These are phyloP conservation scores for Taeniopygia guttata DNA, from an alignment of 2,797 vertebrate genomes.

Conservation along the genomic window DNA sequence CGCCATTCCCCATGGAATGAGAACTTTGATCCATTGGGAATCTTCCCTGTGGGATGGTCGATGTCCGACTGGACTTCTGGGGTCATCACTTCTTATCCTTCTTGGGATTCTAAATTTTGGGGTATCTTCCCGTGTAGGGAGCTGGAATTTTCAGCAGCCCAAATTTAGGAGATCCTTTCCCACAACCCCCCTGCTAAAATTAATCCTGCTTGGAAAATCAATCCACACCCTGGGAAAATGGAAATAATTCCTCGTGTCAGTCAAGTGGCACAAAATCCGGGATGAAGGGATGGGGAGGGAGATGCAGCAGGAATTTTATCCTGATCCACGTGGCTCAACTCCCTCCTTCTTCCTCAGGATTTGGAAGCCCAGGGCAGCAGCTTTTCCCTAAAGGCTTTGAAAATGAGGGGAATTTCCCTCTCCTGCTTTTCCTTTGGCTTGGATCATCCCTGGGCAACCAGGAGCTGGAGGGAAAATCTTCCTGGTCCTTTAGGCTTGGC, in stretches of 20 bases:
- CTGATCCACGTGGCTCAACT: neutral
- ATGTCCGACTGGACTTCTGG: neutral
- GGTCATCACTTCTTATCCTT: neutral
- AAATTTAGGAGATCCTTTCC: neutral
- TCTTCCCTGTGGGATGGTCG: neutral
- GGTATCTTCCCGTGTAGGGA: neutral
- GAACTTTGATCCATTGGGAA: neutral
- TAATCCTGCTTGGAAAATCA: neutral
- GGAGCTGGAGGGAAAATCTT: neutral
- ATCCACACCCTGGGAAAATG: neutral
- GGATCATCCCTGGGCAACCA: neutral
- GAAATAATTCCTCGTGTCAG: fast-evolving
- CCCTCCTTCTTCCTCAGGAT: neutral
- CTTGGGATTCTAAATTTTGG: neutral
- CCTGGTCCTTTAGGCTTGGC: neutral
- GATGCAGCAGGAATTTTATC: neutral
- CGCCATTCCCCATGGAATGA: fast-evolving
- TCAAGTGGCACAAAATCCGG: neutral
- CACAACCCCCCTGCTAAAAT: neutral
- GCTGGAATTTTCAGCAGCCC: neutral
- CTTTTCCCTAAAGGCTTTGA: neutral
- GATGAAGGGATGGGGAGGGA: neutral
- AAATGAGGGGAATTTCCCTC: neutral
- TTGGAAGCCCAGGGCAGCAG: neutral
- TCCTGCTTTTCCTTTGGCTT: neutral